Conservation (phyloP, 2,797 vertebrate species). For the Strix occidentalis region DNA sequence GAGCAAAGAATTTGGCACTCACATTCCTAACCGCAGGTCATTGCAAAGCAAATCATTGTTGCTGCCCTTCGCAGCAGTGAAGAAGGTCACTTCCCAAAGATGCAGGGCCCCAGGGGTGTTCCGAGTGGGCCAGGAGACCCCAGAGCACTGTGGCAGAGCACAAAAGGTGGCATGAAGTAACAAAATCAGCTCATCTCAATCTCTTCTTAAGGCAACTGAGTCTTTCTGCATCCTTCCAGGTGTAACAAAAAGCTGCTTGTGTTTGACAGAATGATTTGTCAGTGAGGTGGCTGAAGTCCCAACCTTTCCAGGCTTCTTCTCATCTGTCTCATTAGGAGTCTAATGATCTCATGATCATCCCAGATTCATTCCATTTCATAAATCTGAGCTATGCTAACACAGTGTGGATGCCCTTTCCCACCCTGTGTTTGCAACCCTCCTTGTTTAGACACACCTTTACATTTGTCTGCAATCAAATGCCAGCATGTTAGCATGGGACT, state of each 20-base stretch:
- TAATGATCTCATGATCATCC: neutral
- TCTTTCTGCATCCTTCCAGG: neutral
- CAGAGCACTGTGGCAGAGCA: neutral
- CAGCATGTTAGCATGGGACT: neutral
- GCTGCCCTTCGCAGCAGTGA: neutral
- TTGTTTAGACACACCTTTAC: neutral
- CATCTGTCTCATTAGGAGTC: neutral
- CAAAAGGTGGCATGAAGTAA: accelerated
- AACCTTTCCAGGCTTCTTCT: neutral
- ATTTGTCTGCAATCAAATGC: neutral
- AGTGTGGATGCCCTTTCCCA: neutral
- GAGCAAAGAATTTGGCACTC: neutral
- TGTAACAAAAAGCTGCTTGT: neutral
- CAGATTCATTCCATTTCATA: neutral
- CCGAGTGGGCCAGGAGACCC: neutral
- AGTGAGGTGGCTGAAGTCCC: accelerated
- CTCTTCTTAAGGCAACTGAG: neutral
- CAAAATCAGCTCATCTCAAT: neutral
- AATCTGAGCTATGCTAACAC: neutral
- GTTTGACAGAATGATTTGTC: neutral
- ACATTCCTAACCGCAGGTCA: neutral
- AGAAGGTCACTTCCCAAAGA: neutral
- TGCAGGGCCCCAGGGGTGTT: neutral
- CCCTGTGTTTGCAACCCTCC: neutral
- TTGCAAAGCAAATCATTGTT: neutral